Base-by-base conservation (phyloP, 2,797 vertebrate genomes). In the Arctocebus calabarensis region DNA sequence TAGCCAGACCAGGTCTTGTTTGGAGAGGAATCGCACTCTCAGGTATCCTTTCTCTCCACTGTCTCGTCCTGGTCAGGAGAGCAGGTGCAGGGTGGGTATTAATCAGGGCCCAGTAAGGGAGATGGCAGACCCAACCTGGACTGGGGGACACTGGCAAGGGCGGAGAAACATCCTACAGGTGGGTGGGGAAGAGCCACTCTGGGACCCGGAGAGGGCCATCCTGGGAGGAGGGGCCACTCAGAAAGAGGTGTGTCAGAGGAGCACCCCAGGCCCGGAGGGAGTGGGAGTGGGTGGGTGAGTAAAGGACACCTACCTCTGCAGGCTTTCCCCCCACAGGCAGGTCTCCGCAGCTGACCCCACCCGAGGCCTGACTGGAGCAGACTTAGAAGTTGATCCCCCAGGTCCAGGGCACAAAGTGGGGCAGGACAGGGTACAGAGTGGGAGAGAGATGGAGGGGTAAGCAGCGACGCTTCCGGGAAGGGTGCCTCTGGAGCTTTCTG, bases 181-280 rank as follows among this genome's bases (percentile, higher is more conserved):
- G 2, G 20, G 10, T 0, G 0, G 57, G 68, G 27, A 62, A 70
- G 29, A 45, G 25, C 22, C 6, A 0, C 22, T n/a, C 27, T 13
- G 27, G 70, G 62, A 19, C 55, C 23, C 37, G 32, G 57, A 32
- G 52, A 43, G 59, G 7, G 2, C 10, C 9, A 25, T 0, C 8
- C 57, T 17, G 11, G 34, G 0, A 37, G 40, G 32, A 73, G 17
- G 22, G 73, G 23, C 40, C 7, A 6, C 16, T 12, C 25, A 17
- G 6, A 2, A 11, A n/a, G n/a, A 71, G 34, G 13, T n/a, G 6
- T 32, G 70, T 27, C 23, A 12, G n/a, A 66, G 7, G 25, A 57
- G 14, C 0, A 23, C 48, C 5, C 0, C 5, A 7, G 61, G n/a
- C 45, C n/a, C 0, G 12, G 29, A 5, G 52, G 8, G 1, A 34